These are phyloP conservation scores for Cyanistes caeruleus DNA, from an alignment of 2,113 vertebrate species.

Conservation along the genomic window DNA sequence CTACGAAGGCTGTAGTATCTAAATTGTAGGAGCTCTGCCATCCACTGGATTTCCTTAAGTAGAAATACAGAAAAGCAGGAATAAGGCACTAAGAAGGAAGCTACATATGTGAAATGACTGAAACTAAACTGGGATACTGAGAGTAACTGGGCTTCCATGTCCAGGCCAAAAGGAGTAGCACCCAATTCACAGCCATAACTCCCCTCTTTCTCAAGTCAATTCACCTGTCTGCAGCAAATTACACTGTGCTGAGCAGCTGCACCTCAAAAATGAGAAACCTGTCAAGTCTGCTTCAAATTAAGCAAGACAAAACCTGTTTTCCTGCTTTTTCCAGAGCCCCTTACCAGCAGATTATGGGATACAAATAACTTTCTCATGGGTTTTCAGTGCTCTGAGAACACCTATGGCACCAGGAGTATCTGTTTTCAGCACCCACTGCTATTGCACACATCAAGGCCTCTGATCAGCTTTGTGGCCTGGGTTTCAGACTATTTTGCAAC, in stretches of 20 bases:
- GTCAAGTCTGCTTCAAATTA: background rate
- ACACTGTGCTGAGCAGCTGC: background rate
- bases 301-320: background rate
- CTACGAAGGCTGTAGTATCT: accelerated
- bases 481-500: background rate
- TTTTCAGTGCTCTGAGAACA: background rate
- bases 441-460: background rate
- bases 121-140: background rate
- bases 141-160: background rate
- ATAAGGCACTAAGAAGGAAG: background rate
- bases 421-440: background rate
- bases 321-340: background rate
- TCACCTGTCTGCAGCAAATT: background rate
- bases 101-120: background rate
- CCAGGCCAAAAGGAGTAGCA: background rate
- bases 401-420: background rate
- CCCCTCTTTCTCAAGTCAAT: background rate
- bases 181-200: background rate
- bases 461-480: background rate
- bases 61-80: background rate
- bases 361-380: too few relatives aligned
- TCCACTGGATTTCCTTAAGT: background rate
- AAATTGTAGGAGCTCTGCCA: background rate
- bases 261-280: background rate
- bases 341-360: background rate